Conservation (phyloP, 2,113 vertebrate species). For the Dipodomys merriami region DNA sequence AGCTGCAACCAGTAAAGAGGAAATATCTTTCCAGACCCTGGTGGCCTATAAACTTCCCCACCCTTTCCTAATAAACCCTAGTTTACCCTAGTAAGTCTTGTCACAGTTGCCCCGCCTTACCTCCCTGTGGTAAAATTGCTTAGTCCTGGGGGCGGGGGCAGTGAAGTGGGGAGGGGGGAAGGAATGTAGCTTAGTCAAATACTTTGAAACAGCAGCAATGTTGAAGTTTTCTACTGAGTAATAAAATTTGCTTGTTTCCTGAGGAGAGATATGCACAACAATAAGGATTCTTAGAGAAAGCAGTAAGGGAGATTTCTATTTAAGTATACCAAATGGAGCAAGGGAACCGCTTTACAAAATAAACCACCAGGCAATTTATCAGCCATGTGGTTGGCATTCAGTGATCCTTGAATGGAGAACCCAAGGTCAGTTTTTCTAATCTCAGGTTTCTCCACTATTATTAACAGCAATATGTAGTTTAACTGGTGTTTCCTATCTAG, state of each 20-base stretch:
- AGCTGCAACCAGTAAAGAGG: not conserved
- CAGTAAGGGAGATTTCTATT: not conserved
- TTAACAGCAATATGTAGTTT: not conserved
- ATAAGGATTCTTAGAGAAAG: not conserved
- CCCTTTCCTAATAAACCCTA: not conserved
- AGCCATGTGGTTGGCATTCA: not conserved
- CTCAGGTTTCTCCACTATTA: not conserved
- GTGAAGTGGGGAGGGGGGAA: not conserved
- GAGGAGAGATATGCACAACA: not conserved
- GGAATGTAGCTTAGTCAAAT: not conserved
- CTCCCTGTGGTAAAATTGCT: not conserved
- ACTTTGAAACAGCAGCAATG: not conserved
- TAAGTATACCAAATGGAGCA: not conserved
- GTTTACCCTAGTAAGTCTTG: not conserved
- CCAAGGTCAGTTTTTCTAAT: not conserved
- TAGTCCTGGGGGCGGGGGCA: not conserved
- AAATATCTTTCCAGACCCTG: not conserved
- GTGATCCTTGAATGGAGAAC: not conserved
- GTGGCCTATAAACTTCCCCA: not conserved
- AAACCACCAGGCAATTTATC: not conserved
- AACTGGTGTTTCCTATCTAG: slow-evolving; percentile 25
- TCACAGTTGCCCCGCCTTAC: not conserved
- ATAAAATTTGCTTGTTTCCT: not conserved
- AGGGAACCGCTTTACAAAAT: not conserved
- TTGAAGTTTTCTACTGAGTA: slow-evolving; percentile 14